Percentiles rank a stretch among this genome's conserved stretches.
These are phyloP conservation scores for Halichondria panicea DNA, from an alignment of 37 sponge, comb jelly and placozoan species.

Conservation along the genomic window DNA sequence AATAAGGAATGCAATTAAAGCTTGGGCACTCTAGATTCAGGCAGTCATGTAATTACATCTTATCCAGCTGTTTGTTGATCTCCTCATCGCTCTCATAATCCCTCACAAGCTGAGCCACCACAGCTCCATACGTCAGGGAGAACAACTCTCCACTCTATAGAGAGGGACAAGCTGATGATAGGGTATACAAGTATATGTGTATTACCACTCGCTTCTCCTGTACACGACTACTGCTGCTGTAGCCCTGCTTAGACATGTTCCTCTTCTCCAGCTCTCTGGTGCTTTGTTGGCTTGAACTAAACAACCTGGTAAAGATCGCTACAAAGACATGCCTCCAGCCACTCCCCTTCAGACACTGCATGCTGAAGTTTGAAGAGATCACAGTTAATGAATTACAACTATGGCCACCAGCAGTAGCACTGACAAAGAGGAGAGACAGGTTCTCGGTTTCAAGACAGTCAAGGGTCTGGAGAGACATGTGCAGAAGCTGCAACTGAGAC, in stretches of 20 bases:
- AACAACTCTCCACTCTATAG: constrained; percentile 90
- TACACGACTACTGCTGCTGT: not conserved
- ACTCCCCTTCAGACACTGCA: too few relatives aligned
- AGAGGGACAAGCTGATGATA: not conserved
- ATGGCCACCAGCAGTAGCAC: too few relatives aligned
- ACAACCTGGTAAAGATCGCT: too few relatives aligned
- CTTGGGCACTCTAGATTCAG: not conserved
- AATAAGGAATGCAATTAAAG: not conserved
- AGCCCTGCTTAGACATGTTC: constrained; percentile 39
- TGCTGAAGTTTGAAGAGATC: too few relatives aligned
- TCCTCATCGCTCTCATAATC: constrained; percentile 95
- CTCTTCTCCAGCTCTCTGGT: too few relatives aligned
- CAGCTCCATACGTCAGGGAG: constrained; percentile 93
- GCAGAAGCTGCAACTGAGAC: not conserved
- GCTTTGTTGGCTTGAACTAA: too few relatives aligned
- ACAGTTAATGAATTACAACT: too few relatives aligned
- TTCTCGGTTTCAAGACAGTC: not conserved
- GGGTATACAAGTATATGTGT: not conserved
- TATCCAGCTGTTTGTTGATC: constrained; percentile 94
- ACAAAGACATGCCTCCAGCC: too few relatives aligned
- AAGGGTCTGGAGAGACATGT: not conserved
- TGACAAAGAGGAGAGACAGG: too few relatives aligned
- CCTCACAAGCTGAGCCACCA: constrained; percentile 94
- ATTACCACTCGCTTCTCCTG: constrained; percentile 42
- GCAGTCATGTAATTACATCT: constrained; percentile 78